A percentile compares a stretch with the other conserved stretches of the same genome.
Conservation (phyloP, 2,113 vertebrate genomes). For the Cygnus buccinator region DNA sequence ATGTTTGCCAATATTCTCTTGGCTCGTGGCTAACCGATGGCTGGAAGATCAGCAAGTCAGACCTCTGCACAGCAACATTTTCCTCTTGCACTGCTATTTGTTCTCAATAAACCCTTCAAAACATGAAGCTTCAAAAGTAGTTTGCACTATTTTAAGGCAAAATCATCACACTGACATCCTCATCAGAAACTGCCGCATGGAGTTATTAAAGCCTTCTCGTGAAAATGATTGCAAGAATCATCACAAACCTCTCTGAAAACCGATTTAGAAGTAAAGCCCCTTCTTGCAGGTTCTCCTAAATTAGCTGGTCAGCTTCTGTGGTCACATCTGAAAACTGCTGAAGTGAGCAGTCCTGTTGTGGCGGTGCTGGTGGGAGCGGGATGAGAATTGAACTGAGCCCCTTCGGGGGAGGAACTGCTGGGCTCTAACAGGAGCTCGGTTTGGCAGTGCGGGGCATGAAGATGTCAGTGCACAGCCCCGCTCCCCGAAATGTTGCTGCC, state of each 20-base stretch:
- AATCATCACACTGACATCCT: background rate
- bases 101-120: background rate
- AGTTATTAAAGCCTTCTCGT: background rate
- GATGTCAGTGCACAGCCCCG: rapidly evolving
- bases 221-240: background rate
- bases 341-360: rapidly evolving
- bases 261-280: background rate
- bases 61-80: background rate
- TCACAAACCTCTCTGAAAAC: background rate
- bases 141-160: background rate
- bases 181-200: background rate
- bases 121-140: background rate
- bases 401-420: no score
- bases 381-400: rapidly evolving
- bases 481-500: background rate
- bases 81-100: background rate
- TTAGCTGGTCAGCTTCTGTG: background rate
- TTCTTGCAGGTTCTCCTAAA: background rate
- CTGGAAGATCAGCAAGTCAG: background rate
- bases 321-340: background rate
- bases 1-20: slow-evolving; percentile 32
- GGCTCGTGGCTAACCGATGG: slow-evolving; percentile 29
- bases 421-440: rapidly evolving
- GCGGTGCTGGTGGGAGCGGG: background rate
- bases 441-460: rapidly evolving